Base-by-base conservation (phyloP, 2,888 invertebrate genomes). In the Petrolisthes manimaculis region DNA sequence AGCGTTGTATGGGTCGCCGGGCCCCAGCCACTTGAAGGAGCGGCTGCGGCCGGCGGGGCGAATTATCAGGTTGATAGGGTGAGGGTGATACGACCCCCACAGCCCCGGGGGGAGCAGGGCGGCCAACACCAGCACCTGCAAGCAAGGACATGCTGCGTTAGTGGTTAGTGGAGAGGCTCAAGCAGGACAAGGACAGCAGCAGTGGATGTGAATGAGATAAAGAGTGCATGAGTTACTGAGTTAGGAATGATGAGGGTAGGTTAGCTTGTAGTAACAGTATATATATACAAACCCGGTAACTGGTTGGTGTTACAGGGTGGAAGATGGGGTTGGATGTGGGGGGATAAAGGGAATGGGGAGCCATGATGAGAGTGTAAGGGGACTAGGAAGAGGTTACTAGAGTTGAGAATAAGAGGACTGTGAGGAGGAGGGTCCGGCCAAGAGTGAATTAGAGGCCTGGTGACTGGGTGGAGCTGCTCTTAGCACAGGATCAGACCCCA, bases 21-120 rank as follows among this genome's bases (percentile, higher is more conserved):
- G 82, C 18, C 86, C 86, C 53, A 77, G 67, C 86, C 86, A 86
- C 51, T 78, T 83, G 83, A 86, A 86, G 77, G 86, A 83, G 21
- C 86, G 82, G 67, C 86, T 86, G 53, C 83, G 75, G 24, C 83
- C 83, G 51, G 86, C 86, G 21, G 86, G 86, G 21, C 83, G 86
- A 54, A 86, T 83, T 56, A 86, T 86, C 67, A 83, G 55, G 86
- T 86, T 86, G 83, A 83, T n/a, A 53, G 37, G 77, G 86, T 86
- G 82, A 71, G 71, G 71, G 71, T n/a, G n/a, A 12, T 6, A n/a
- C n/a, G 4, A 14, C 71, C 71, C 71, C 71, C 14, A 71, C 6
- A 14, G 21, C 18, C 71, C 71, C 71, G 21, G 14, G 71, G 71
- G 71, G 6, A 71, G 71, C 71, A 71, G 18, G 6, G 18, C 12